Base-by-base conservation (phyloP, 2,888 invertebrate species). In the Acleris laterana region DNA sequence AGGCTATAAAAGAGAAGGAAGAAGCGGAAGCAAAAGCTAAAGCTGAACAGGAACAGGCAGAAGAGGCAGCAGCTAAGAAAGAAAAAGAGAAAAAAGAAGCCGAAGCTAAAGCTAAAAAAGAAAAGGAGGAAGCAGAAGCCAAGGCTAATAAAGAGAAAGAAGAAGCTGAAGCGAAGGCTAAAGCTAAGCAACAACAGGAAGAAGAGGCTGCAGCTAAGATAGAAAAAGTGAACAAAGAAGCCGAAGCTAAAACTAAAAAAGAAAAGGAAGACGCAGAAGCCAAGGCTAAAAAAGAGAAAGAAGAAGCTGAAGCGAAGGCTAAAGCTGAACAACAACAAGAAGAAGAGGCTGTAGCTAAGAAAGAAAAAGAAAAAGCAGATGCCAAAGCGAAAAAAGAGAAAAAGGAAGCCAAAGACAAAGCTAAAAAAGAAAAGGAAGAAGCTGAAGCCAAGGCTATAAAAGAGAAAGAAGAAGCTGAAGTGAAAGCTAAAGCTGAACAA, bases 321-420 rank as follows among this genome's bases (percentile, higher is more conserved):
- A n/a, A n/a, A n/a, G n/a, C n/a, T 68, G 67, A 71, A 64, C 69
- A 56, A 28, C 58, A 28, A 22, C 22, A 22, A 2, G 59, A 62
- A n/a, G n/a, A n/a, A 11, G 17, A 61, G 58, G 63, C 53, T 25
- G 60, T 48, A 44, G 1, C 2, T 28, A 28, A 28, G 51, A 71
- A 71, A 68, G 52, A 70, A 19, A 71, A 75, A 49, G 71, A 74
- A 67, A 53, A 22, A 13, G 65, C 65, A 38, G 65, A 56, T n/a
- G 25, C n/a, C n/a, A n/a, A n/a, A n/a, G n/a, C n/a, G n/a, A n/a
- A n/a, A n/a, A n/a, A n/a, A n/a, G n/a, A n/a, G 67, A 2, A 22
- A 20, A 28, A 28, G 19, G 70, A 51, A 68, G 66, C 64, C 60
- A 67, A 66, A 64, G 62, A 42, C 58, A 69, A 42, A 57, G 68